Conservation (phyloP, 2,888 invertebrate genomes). For the Neuroscelio doddi region DNA sequence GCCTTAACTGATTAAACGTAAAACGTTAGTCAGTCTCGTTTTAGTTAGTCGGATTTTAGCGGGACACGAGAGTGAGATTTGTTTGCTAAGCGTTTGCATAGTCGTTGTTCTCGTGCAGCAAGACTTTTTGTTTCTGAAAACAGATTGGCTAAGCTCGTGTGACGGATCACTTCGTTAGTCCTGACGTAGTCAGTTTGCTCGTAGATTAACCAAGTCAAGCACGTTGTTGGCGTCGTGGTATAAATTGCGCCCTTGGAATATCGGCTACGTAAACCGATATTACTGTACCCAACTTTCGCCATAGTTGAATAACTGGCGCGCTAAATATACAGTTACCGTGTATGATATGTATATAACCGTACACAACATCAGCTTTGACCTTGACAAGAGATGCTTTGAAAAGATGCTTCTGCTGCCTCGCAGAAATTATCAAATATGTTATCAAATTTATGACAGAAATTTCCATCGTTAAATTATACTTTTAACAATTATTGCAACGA, state of each 20-base stretch:
- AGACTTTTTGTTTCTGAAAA: conserved; percentile 35
- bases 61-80: conserved; percentile 19
- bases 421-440: neutral
- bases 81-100: conserved; percentile 24
- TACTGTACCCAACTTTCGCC: conserved; percentile 51
- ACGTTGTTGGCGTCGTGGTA: conserved; percentile 23
- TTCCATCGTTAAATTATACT: too few relatives aligned
- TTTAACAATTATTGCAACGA: too few relatives aligned
- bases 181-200: conserved; percentile 28
- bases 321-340: conserved; percentile 29
- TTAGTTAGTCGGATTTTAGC: neutral
- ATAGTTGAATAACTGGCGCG: conserved; percentile 44
- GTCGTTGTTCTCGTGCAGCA: conserved; percentile 29
- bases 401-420: conserved; percentile 1
- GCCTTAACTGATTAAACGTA: too few relatives aligned
- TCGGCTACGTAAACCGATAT: conserved; percentile 50
- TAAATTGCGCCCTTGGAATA: conserved; percentile 55
- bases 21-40: conserved; percentile 6
- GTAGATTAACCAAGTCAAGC: conserved; percentile 34
- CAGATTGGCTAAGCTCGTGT: conserved; percentile 38
- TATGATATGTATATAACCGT: conserved; percentile 29
- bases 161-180: conserved; percentile 48
- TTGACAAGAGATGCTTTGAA: conserved; percentile 22
- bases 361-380: conserved; percentile 30
- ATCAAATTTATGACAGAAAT: neutral